A percentile compares a stretch with the other conserved stretches of the same genome.
Evolutionary conservation across 2,888 invertebrate genomes (phyloP).

Genomic region (Acholoe squamosa): DNA sequence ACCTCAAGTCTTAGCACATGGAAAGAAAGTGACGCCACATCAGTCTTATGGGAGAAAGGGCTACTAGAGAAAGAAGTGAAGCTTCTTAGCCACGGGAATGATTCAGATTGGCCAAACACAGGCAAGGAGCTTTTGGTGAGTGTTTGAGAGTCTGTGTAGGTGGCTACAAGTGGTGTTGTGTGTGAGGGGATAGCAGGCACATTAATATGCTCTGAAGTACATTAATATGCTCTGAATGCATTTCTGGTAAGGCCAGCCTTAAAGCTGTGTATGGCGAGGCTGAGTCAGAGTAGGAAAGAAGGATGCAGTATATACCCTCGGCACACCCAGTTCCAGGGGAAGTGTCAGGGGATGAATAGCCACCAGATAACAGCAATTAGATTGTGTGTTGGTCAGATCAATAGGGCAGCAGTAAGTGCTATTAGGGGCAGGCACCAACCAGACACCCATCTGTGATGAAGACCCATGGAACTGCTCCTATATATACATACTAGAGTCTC

Average conservation of each 20-base stretch:
- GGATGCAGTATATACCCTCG: background rate
- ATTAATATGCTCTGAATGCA: no score
- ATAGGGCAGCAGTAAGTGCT: background rate
- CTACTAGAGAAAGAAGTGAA: background rate
- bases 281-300: background rate
- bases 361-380: background rate
- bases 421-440: background rate
- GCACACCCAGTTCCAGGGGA: background rate
- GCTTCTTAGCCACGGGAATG: constrained; percentile 31
- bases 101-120: constrained; percentile 3
- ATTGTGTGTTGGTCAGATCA: constrained; percentile 1
- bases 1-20: no score
- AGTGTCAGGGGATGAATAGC: background rate
- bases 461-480: background rate
- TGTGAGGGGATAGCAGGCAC: no score
- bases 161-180: no score
- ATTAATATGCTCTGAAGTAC: no score
- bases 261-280: no score
- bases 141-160: no score
- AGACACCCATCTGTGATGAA: background rate
- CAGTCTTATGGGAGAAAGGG: background rate
- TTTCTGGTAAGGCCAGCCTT: no score
- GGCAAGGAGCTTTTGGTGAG: background rate
- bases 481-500: no score
- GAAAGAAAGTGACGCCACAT: background rate